phyloP scores from a whole-genome alignment of 2,888 invertebrate genomes.

The Eupithecia subumbrata region DNA sequence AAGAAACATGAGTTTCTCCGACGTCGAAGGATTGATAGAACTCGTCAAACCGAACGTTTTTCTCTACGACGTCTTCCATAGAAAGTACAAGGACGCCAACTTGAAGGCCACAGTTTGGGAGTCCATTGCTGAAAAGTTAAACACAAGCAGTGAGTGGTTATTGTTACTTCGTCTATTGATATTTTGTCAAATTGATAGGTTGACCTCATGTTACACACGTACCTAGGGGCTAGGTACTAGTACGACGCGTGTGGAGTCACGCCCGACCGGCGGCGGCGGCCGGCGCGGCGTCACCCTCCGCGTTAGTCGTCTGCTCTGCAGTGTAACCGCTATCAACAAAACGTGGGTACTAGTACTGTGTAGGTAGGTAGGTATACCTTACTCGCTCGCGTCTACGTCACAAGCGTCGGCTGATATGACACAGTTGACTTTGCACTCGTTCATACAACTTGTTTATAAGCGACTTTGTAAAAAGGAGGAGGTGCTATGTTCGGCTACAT shows the following conservation, averaged over 20 bases:
- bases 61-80: constrained; percentile 32
- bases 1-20: constrained; percentile 20
- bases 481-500: too few relatives aligned
- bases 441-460: neutral
- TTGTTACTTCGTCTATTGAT: neutral
- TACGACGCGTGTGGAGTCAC: neutral
- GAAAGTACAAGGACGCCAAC: constrained; percentile 35
- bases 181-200: neutral
- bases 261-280: neutral
- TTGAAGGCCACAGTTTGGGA: constrained; percentile 34
- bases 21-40: constrained; percentile 33
- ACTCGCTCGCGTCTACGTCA: neutral
- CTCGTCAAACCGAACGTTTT: constrained; percentile 31
- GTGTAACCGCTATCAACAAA: neutral
- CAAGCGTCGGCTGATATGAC: neutral
- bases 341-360: neutral
- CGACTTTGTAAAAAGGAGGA: too few relatives aligned
- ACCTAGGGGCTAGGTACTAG: neutral
- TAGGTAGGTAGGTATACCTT: neutral
- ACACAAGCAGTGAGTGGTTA: constrained; percentile 28
- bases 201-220: neutral
- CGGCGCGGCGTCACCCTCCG: neutral
- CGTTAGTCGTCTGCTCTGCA: constrained; percentile 5
- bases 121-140: constrained; percentile 28
- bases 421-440: neutral